Conservation (phyloP, 2,888 invertebrate species). For the Xylophagus ater region DNA sequence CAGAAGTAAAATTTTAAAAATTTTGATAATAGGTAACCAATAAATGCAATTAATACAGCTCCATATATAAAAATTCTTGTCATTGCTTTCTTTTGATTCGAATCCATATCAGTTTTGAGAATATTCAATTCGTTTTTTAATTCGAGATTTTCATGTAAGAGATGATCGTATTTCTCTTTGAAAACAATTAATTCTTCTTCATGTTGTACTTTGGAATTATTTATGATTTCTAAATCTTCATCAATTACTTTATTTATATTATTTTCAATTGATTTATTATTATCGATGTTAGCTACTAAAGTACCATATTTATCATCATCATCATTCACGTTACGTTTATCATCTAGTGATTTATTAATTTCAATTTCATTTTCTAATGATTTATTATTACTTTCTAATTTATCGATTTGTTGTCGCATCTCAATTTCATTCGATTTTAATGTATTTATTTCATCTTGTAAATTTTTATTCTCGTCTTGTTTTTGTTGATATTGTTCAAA, state of each 20-base stretch:
- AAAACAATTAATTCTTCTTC: slow-evolving; percentile 37
- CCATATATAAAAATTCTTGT: slow-evolving; percentile 27
- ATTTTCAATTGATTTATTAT: neutral
- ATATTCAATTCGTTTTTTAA: slow-evolving; percentile 30
- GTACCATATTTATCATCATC: neutral
- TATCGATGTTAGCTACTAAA: too few species aligned
- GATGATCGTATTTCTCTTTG: slow-evolving; percentile 34
- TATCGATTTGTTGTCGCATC: slow-evolving; percentile 24
- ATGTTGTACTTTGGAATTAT: slow-evolving; percentile 26
- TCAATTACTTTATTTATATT: slow-evolving; percentile 6
- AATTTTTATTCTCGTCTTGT: slow-evolving; percentile 16
- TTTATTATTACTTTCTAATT: slow-evolving; percentile 30
- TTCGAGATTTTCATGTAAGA: slow-evolving; percentile 29
- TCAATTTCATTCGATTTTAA: slow-evolving; percentile 6
- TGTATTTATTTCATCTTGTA: slow-evolving; percentile 7
- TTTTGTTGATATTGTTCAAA: slow-evolving; percentile 17
- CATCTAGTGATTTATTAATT: neutral
- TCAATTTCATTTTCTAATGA: slow-evolving; percentile 2
- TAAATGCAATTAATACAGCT: slow-evolving; percentile 28
- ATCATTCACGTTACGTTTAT: neutral
- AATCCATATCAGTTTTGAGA: slow-evolving; percentile 24
- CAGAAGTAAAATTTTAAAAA: slow-evolving; percentile 21
- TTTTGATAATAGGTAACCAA: slow-evolving; percentile 30
- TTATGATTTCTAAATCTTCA: slow-evolving; percentile 29
- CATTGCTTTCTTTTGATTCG: slow-evolving; percentile 21